Evolutionary conservation across 1,140 invertebrate genomes (phyloP), one percentile per base, ranked within the genome.

Genomic region (honey bee (Apis mellifera)): DNA sequence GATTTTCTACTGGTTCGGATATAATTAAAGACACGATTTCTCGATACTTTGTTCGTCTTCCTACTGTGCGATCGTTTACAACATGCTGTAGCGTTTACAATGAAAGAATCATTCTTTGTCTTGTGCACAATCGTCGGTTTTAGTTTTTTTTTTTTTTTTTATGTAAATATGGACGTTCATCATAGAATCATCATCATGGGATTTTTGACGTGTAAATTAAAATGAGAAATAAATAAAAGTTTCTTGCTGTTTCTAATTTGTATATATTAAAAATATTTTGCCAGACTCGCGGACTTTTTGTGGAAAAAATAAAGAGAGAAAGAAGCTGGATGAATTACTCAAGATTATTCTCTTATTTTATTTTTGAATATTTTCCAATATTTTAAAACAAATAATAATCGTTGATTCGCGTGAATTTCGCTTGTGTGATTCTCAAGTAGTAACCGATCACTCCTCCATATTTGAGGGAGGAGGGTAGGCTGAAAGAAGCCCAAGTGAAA

Each of bases 381-480:
- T 26, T 9, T 32, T 4, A 32, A 42, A 21, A 65, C 9, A 48
- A 48, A 66, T 42, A 48, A 48, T 48, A 65, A 42, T 65, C 26
- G 26, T 1, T 17, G 64, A 65, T n/a, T 48, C 9, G 19, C 52
- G 12, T 48, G 66, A 82, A 84, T 74, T 84, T 84, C 72, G 59
- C 23, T 82, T 57, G n/a, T 11, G 32, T 48, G 21, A 82, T 72
- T 57, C 68, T 70, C 19, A 59, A 82, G 21, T 32, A 42, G 7
- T 8, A 3, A 32, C 32, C n/a, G 26, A 55, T 77, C 52, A 19
- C n/a, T 15, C n/a, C 48, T 54, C 60, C 73, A 73, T 81, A 48
- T 85, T 86, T 21, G 78, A 72, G 52, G n/a, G 42, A 26, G 76
- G 72, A 55, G 80, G 68, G n/a, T 23, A 4, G 52, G 48, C 3